phyloP scores from a whole-genome alignment of 2,888 invertebrate species.

The Mesorhabditis spiculigera region DNA sequence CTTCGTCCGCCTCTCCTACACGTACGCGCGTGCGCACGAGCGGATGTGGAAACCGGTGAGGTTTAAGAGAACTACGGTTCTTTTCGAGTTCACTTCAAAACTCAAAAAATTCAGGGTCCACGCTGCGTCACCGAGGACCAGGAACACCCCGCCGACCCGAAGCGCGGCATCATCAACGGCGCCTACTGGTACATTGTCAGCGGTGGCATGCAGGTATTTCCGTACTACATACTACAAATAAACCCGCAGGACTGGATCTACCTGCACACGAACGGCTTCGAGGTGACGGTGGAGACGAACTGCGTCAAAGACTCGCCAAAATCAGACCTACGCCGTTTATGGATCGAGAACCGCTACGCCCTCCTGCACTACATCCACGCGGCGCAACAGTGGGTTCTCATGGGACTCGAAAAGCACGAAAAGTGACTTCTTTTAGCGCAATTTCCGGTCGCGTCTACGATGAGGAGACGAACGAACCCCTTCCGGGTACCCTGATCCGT shows the following conservation, averaged over 20 bases:
- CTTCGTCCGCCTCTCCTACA: conserved; percentile 51
- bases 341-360: conserved; percentile 83
- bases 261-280: conserved; percentile 82
- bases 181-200: conserved; percentile 74
- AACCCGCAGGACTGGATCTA: conserved; percentile 91
- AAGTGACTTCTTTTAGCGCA: conserved; percentile 35
- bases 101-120: conserved; percentile 29
- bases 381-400: conserved; percentile 63
- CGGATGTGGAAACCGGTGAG: conserved; percentile 42
- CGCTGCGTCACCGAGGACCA: conserved; percentile 38
- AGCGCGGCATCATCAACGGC: conserved; percentile 87
- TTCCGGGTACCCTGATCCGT: conserved; percentile 74
- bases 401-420: not conserved
- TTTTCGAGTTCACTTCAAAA: not conserved
- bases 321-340: conserved; percentile 73
- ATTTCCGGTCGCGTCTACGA: conserved; percentile 76
- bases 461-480: conserved; percentile 66
- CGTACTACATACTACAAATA: not conserved
- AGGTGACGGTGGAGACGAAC: conserved; percentile 87
- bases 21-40: conserved; percentile 47
- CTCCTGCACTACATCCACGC: conserved; percentile 80
- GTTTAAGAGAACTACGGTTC: not conserved
- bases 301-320: conserved; percentile 84
- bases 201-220: conserved; percentile 82
- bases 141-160: conserved; percentile 67